Percentiles rank a stretch among this genome's conserved stretches.
These are phyloP conservation scores for Blennius ocellaris DNA, from an alignment of 2,113 vertebrate species.

Conservation along the genomic window DNA sequence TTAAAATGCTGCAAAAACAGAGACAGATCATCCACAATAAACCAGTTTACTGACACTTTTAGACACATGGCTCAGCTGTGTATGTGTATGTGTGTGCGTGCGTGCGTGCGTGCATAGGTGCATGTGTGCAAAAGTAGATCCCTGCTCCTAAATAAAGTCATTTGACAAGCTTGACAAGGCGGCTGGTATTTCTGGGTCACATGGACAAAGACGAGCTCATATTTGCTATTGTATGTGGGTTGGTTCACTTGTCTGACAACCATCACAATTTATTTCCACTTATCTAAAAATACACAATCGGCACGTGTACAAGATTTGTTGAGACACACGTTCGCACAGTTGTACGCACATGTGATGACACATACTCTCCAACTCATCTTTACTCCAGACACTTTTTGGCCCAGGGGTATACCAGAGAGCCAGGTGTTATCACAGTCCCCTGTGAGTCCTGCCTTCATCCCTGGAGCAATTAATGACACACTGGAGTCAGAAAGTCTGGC, in stretches of 20 bases:
- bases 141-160: constrained; percentile 12
- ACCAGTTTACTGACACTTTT: too few species aligned
- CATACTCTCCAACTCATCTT: constrained; percentile 35
- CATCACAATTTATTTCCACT: constrained; percentile 30
- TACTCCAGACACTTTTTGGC: constrained; percentile 42
- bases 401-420: constrained; percentile 47
- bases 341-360: constrained; percentile 30
- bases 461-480: constrained; percentile 73
- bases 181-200: constrained; percentile 26
- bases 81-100: neutral
- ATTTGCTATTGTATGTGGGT: constrained; percentile 32
- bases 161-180: constrained; percentile 13
- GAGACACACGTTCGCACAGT: constrained; percentile 22
- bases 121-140: neutral
- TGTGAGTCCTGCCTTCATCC: constrained; percentile 55
- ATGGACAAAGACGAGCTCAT: constrained; percentile 29
- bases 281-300: constrained; percentile 31
- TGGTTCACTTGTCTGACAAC: constrained; percentile 25
- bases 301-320: too few species aligned
- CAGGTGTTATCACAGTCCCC: constrained; percentile 64
- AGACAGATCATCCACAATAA: too few species aligned
- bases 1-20: too few species aligned
- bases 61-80: neutral
- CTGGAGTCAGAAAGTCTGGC: constrained; percentile 53
- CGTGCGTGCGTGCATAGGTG: too few species aligned